Evolutionary conservation across 1,140 invertebrate genomes (phyloP), one percentile per base, ranked within the genome.

Genomic region (Microplitis mediator): DNA sequence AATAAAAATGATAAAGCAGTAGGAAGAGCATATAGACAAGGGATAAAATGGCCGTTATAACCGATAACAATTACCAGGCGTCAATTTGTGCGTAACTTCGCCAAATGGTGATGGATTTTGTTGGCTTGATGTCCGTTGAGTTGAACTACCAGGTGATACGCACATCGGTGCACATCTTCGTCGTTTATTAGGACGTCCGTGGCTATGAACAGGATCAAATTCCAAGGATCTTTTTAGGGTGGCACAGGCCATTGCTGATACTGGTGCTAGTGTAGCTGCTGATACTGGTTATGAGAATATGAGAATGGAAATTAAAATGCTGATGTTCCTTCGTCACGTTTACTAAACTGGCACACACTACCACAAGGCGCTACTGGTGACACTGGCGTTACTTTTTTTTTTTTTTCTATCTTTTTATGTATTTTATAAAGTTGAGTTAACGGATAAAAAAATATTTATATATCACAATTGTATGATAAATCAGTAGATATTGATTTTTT

Each of bases 161-260:
- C 90, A 91, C 89, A 96, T 93, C 66, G 94, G 95, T 81, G 91
- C 91, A 88, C 95, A 97, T 89, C 96, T 92, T 86, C 95, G 89
- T 85, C 95, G 89, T 88, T 97, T 97, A 69, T 91, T 91, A 34
- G 95, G 93, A 74, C 93, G 89, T 79, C 93, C 92, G 78, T 92
- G 90, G 85, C 89, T 92, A 79, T 93, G 90, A 71, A 96, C 91
- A 36, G 95, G 93, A 88, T 98, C 96, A 91, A 97, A 97, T 86
- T 98, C 96, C 81, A 96, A 90, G 82, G 93, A 93, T 85, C 96
- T 91, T 90, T 98, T 98, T 71, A 97, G 89, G 80, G 96, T 97
- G 87, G 95, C 95, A 90, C 96, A 98, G 89, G 96, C 96, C 96
- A 98, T 98, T 89, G 91, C 90, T 88, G 34, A 39, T 54, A 66